Evolutionary conservation across 2,113 vertebrate genomes (phyloP).

Genomic region (Archilochus colubris): DNA sequence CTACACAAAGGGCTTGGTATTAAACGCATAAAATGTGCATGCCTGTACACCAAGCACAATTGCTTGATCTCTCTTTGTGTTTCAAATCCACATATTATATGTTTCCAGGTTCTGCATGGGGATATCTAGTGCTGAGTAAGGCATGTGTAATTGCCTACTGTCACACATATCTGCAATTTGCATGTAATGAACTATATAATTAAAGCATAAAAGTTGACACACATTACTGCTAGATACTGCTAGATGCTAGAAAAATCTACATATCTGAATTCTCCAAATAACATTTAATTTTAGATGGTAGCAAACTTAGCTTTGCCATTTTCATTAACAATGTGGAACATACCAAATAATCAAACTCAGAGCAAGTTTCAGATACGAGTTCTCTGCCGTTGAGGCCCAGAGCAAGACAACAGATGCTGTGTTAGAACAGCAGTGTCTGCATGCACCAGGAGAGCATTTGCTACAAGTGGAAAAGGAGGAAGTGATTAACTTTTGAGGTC

Average conservation of each 20-base stretch:
- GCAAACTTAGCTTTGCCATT: not conserved
- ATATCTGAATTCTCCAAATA: not conserved
- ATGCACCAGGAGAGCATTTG: fast-evolving
- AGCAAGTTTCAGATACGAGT: not conserved
- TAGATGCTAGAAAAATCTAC: not conserved
- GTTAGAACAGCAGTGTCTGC: not conserved
- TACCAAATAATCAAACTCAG: not conserved
- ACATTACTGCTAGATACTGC: not conserved
- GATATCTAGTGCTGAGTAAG: not conserved
- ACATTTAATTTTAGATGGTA: not conserved
- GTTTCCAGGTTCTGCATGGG: not conserved
- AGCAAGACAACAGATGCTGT: not conserved
- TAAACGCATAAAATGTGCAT: not conserved
- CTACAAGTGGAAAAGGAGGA: not conserved
- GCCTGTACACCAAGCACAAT: not conserved
- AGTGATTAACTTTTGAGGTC: not conserved
- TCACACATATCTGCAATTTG: not conserved
- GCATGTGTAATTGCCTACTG: not conserved
- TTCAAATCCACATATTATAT: not conserved
- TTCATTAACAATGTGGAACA: not conserved
- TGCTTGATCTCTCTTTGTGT: not conserved
- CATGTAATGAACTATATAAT: not conserved
- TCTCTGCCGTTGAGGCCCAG: not conserved
- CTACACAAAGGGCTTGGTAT: not conserved
- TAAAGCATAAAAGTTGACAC: not conserved